These are phyloP conservation scores for Halcyon smyrnensis DNA, from an alignment of 2,797 vertebrate species.

Conservation along the genomic window DNA sequence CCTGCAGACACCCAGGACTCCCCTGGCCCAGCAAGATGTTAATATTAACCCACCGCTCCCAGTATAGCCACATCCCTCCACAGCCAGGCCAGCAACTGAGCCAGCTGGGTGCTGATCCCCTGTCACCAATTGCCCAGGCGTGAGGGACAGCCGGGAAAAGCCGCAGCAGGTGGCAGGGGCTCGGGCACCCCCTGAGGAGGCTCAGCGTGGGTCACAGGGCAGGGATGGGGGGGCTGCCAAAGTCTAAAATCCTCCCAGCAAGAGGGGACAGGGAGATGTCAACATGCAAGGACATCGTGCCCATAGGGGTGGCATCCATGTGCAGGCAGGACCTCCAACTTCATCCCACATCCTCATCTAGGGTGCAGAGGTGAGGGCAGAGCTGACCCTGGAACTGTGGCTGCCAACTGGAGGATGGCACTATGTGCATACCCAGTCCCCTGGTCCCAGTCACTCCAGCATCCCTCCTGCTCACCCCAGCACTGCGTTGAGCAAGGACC, in stretches of 20 bases:
- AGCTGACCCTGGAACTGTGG: accelerated
- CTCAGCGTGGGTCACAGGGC: accelerated
- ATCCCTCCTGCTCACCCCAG: background rate
- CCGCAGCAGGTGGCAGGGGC: background rate
- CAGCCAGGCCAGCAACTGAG: accelerated
- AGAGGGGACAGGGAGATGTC: background rate
- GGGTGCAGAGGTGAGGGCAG: background rate
- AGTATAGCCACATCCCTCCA: accelerated
- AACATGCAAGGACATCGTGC: accelerated
- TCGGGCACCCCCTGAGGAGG: accelerated
- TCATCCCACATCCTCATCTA: background rate
- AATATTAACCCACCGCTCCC: background rate
- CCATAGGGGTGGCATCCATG: accelerated
- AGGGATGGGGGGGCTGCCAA: background rate
- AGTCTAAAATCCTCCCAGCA: background rate
- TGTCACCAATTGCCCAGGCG: background rate
- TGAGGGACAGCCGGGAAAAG: accelerated
- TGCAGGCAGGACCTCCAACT: accelerated
- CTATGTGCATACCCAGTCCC: accelerated
- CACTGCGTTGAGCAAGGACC: accelerated
- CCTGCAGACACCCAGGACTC: background rate
- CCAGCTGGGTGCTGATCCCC: background rate
- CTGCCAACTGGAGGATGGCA: background rate
- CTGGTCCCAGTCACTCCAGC: background rate
- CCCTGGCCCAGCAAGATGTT: background rate